phyloP scores from a whole-genome alignment of 2,797 vertebrate species.

The Premnoplex brunnescens region DNA sequence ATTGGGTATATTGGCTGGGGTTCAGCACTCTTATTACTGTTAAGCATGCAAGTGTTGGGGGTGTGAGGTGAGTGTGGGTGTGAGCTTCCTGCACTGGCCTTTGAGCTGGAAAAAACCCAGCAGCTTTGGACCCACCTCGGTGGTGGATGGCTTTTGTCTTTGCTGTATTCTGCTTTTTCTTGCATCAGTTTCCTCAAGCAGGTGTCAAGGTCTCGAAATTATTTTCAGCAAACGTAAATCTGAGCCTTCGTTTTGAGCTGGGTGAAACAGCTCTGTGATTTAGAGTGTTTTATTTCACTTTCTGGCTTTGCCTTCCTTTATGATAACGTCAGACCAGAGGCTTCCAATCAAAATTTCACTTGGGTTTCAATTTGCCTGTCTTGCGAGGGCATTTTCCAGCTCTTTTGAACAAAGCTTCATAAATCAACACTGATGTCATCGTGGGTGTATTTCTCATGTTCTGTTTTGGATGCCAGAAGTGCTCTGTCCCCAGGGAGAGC shows the following conservation, averaged over 20 bases:
- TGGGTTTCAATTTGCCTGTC: background rate
- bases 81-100: background rate
- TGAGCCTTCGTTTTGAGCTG: background rate
- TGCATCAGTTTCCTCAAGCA: background rate
- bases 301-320: background rate
- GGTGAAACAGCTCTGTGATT: background rate
- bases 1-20: conserved; percentile 2
- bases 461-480: background rate
- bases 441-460: background rate
- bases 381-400: background rate
- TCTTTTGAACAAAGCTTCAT: background rate
- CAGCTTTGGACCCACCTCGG: background rate
- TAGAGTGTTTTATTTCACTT: background rate
- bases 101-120: background rate
- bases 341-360: background rate
- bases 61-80: background rate
- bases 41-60: background rate
- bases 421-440: background rate
- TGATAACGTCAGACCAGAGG: background rate
- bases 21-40: background rate
- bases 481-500: background rate
- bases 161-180: background rate
- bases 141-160: background rate
- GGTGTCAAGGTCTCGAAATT: background rate
- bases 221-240: background rate